Evolutionary conservation across 2,888 invertebrate genomes (phyloP).

Genomic region (Stegana nigrithorax): DNA sequence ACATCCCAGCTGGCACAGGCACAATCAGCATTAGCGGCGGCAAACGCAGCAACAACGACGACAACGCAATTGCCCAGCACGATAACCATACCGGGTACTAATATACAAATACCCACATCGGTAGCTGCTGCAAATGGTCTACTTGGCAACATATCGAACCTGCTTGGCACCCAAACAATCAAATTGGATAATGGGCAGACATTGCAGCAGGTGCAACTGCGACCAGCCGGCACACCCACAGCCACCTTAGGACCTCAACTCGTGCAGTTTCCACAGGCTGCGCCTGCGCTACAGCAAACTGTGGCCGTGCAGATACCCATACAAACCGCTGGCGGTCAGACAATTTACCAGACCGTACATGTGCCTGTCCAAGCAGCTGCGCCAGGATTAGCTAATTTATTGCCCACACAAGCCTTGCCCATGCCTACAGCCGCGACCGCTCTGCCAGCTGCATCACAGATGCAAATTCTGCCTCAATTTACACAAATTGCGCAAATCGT

Average conservation of each 20-base stretch:
- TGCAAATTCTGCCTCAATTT: constrained; percentile 86
- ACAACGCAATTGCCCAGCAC: constrained; percentile 56
- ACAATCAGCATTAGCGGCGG: constrained; percentile 18
- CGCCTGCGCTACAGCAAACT: constrained; percentile 71
- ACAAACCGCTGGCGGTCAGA: constrained; percentile 77
- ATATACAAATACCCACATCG: constrained; percentile 67
- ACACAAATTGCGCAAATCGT: constrained; percentile 85
- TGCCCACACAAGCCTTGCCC: constrained; percentile 69
- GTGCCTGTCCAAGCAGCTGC: constrained; percentile 83
- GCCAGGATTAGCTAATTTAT: constrained; percentile 71
- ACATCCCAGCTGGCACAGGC: constrained; percentile 28
- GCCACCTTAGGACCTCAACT: constrained; percentile 59
- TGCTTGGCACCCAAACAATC: constrained; percentile 49
- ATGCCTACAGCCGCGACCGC: constrained; percentile 43
- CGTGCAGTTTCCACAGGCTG: constrained; percentile 65
- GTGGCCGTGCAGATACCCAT: constrained; percentile 84
- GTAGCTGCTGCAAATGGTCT: constrained; percentile 67
- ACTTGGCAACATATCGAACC: constrained; percentile 58
- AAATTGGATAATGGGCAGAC: constrained; percentile 64
- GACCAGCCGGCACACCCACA: constrained; percentile 68
- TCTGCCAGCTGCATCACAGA: constrained; percentile 65
- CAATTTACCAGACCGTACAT: constrained; percentile 94
- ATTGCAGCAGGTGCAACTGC: constrained; percentile 80
- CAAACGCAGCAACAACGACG: constrained; percentile 27
- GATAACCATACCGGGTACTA: constrained; percentile 68